Evolutionary conservation across 2,888 invertebrate species (phyloP).

Genomic region (Amphipyra tragopoginis): DNA sequence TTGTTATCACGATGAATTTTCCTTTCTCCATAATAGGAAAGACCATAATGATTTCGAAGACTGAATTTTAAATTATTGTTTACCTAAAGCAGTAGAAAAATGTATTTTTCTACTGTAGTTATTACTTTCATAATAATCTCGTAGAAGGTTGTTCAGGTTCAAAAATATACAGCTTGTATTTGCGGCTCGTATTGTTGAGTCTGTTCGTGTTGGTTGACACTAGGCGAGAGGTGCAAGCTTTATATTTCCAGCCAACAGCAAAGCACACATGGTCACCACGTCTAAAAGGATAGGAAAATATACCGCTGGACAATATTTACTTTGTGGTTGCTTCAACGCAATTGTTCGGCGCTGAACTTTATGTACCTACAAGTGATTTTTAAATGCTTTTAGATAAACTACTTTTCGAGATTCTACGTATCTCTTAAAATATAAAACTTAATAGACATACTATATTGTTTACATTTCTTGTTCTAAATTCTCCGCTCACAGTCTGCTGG

Average conservation of each 20-base stretch:
- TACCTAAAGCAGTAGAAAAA: no score
- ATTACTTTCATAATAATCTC: not conserved
- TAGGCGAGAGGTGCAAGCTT: slow-evolving; percentile 44
- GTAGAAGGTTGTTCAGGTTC: slow-evolving; percentile 1
- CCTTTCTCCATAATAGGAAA: no score
- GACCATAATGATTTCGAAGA: no score
- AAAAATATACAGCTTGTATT: slow-evolving; percentile 18
- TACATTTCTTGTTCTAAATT: no score
- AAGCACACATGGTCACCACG: slow-evolving; percentile 38
- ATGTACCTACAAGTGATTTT: slow-evolving; percentile 8
- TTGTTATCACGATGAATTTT: no score
- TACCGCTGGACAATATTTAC: slow-evolving; percentile 49
- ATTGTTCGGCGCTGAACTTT: slow-evolving; percentile 13
- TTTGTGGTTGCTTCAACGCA: slow-evolving; percentile 26
- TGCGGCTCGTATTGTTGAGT: slow-evolving; percentile 34
- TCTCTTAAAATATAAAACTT: no score
- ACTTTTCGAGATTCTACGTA: not conserved
- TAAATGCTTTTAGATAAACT: not conserved
- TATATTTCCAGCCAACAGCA: slow-evolving; percentile 45
- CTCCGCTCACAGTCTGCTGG: no score
- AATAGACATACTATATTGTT: no score
- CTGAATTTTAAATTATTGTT: no score
- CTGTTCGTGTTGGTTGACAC: slow-evolving; percentile 42
- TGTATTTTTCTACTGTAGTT: not conserved
- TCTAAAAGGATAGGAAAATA: slow-evolving; percentile 57